Evolutionary conservation across 92 coral and sea anemone species (phyloP).

Genomic region (Zoanthus solanderi): DNA sequence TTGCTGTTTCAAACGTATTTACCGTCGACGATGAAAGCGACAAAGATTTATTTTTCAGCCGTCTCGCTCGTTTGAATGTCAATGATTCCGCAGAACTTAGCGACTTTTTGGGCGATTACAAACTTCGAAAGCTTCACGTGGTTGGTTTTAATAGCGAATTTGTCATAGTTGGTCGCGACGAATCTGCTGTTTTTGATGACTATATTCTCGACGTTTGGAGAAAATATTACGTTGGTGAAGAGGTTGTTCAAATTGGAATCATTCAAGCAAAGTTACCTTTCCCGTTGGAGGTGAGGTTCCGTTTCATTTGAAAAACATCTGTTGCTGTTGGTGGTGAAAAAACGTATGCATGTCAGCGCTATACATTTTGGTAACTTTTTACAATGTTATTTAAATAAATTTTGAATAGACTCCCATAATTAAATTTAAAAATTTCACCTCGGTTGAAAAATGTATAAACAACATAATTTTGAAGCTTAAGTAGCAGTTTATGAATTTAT

Average conservation of each 20-base stretch:
- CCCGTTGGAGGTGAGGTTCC: constrained; percentile 80
- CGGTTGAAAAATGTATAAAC: background rate
- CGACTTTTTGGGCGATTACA: constrained; percentile 74
- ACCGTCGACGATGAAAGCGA: constrained; percentile 70
- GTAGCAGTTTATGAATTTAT: too few relatives aligned
- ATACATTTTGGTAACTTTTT: background rate
- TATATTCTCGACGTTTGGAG: constrained; percentile 87
- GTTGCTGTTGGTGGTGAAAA: background rate
- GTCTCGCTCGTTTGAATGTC: constrained; percentile 78
- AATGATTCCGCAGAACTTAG: constrained; percentile 63
- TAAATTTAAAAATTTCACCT: background rate
- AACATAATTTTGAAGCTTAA: too few relatives aligned
- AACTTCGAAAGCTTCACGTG: constrained; percentile 77
- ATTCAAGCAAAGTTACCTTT: constrained; percentile 83
- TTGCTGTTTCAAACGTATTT: constrained; percentile 76
- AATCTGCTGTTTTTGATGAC: constrained; percentile 86
- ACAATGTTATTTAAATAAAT: background rate
- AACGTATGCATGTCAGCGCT: background rate
- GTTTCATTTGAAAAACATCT: background rate
- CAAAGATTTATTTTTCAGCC: constrained; percentile 68
- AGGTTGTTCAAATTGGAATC: constrained; percentile 85
- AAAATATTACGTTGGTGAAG: constrained; percentile 86
- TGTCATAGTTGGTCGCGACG: constrained; percentile 82
- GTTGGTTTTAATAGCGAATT: constrained; percentile 81
- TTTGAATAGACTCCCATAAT: background rate